Conservation (phyloP, 2,888 invertebrate species). For the Dorcus parallelipipedus region DNA sequence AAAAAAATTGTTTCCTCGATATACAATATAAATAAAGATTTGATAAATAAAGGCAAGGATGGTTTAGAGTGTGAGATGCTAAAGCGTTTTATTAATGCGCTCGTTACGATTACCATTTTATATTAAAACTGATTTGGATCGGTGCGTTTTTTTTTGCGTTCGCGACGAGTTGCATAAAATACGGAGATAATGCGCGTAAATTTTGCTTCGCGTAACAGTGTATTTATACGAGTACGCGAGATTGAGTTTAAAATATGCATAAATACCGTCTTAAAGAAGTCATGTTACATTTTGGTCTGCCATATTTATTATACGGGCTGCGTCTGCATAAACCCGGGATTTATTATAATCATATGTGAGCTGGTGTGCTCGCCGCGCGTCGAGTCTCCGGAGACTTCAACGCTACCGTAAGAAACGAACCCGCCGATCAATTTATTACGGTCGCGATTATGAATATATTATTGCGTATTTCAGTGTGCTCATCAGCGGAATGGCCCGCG, state of each 20-base stretch:
- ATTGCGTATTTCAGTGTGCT: conserved; percentile 41
- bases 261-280: conserved; percentile 36
- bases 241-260: conserved; percentile 35
- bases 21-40: not conserved
- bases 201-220: conserved; percentile 20
- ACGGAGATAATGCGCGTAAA: conserved; percentile 22
- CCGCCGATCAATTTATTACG: conserved; percentile 34
- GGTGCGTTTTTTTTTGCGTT: conserved; percentile 14
- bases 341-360: conserved; percentile 38
- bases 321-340: conserved; percentile 38
- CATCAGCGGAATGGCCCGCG: conserved; percentile 38
- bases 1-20: too few species aligned
- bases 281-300: conserved; percentile 39
- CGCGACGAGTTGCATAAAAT: conserved; percentile 21
- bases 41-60: conserved; percentile 19
- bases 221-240: conserved; percentile 29
- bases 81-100: conserved; percentile 36
- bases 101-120: conserved; percentile 34
- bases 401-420: conserved; percentile 21
- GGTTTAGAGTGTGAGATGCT: conserved; percentile 30
- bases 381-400: conserved; percentile 18
- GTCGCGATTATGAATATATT: conserved; percentile 41
- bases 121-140: conserved; percentile 21
- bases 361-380: conserved; percentile 7
- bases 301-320: conserved; percentile 38